A percentile compares a stretch with the other conserved stretches of the same genome.
These are phyloP conservation scores for Ailurus styani DNA, from an alignment of 2,113 vertebrate genomes.

Conservation along the genomic window DNA sequence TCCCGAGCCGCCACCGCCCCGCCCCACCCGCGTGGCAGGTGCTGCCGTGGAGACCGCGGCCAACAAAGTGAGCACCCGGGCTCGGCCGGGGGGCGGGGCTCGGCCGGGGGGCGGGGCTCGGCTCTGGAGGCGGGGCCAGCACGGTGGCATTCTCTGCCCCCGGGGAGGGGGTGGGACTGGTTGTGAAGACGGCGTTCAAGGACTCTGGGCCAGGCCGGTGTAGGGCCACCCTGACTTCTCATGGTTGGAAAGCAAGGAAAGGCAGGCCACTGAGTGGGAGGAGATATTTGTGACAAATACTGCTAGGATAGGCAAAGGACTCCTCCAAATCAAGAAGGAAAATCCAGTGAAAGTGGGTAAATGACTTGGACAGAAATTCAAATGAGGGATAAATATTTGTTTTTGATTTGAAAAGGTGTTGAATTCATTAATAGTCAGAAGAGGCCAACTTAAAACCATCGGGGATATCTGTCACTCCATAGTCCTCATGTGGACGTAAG, in stretches of 20 bases:
- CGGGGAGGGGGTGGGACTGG: background rate
- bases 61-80: background rate
- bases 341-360: background rate
- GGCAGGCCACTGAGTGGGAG: background rate
- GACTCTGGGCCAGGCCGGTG: background rate
- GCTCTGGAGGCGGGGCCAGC: background rate
- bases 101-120: background rate
- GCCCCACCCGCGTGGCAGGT: background rate
- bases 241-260: background rate
- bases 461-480: no score
- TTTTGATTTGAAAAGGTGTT: background rate
- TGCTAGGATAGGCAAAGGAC: background rate
- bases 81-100: background rate
- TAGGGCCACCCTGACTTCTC: background rate
- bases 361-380: background rate
- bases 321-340: background rate
- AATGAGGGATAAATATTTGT: background rate
- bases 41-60: slow-evolving; percentile 59
- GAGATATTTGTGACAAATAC: background rate
- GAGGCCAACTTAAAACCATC: background rate
- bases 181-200: background rate
- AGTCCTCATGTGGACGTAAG: background rate
- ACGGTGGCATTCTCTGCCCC: accelerated
- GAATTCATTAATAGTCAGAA: background rate
- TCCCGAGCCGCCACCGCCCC: background rate